Base-by-base conservation (phyloP, 2,113 vertebrate genomes). In the Mesitornis unicolor region DNA sequence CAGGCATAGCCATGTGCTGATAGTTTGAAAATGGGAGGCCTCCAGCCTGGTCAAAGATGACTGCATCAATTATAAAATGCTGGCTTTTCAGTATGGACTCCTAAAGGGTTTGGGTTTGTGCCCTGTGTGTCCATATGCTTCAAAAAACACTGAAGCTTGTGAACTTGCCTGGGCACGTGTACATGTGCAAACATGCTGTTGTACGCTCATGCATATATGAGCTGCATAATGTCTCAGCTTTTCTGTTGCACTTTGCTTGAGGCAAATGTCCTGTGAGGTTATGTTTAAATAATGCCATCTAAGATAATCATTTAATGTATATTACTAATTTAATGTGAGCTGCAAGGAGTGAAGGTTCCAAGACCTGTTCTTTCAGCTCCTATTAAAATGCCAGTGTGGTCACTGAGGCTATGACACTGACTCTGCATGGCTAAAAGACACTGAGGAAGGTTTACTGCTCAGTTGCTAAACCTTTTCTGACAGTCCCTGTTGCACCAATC, bases 241-340 rank as follows among this genome's bases (percentile, higher is more conserved):
- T 38, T 17, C 65, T 11, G 40, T 61, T 73, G 77, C 67, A 42
- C 35, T 68, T 84, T 29, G 78, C 91, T 93, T 16, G 75, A 93
- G 91, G 92, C 89, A 48, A 77, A 70, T 56, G 87, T 84, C 91
- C 91, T 96, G 68, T 13, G 33, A 86, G 89, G 36, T 82, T 40
- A 65, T 86, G 61, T 91, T 96, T 95, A 95, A 93, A 64, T 93
- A 36, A 93, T 92, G 93, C 91, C 83, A 69, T 18, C 89, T 65
- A 60, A 89, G 64, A 69, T 86, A 80, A 80, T 31, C 57, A 36
- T 81, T 93, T 96, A 90, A 94, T 17, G 38, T 50, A 3, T 73
- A 75, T 92, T 74, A 76, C 84, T 96, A 68, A 95, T 94, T 96
- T 73, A 91, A 87, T 61, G 57, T 56, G 87, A 95, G 24, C 35